These are phyloP conservation scores for Actinia tenebrosa DNA, from an alignment of 64 coral and sea anemone species.

Conservation along the genomic window DNA sequence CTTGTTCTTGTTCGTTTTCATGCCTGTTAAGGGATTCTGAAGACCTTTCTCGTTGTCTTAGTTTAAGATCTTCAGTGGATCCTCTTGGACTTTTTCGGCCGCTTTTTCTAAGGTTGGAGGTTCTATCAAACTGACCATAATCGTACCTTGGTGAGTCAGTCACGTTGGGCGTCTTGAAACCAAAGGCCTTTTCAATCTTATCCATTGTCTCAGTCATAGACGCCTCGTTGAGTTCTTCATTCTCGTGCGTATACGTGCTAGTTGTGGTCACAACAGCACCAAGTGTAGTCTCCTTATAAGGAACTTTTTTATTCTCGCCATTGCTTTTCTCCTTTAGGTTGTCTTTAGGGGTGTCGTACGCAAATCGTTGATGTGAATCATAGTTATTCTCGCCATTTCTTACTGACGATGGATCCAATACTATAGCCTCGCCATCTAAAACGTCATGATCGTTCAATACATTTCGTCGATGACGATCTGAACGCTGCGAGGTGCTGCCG, in stretches of 20 bases:
- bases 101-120: conserved; percentile 25
- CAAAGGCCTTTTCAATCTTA: conserved; percentile 87
- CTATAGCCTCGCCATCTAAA: conserved; percentile 34
- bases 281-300: conserved; percentile 85
- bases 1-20: neutral
- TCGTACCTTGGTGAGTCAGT: conserved; percentile 18
- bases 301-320: conserved; percentile 36
- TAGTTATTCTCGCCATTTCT: conserved; percentile 1
- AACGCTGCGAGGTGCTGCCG: conserved; percentile 77
- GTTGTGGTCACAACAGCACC: conserved; percentile 78
- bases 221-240: conserved; percentile 67
- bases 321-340: neutral
- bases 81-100: conserved; percentile 19
- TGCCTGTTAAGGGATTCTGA: conserved; percentile 30
- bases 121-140: conserved; percentile 38
- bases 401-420: neutral
- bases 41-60: conserved; percentile 18
- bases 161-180: conserved; percentile 53
- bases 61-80: conserved; percentile 27
- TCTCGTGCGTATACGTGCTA: conserved; percentile 54
- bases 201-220: conserved; percentile 82
- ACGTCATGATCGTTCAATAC: conserved; percentile 54
- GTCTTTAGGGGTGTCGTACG: neutral
- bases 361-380: neutral
- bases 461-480: conserved; percentile 50